phyloP scores from a whole-genome alignment of 2,113 vertebrate species.

The Alligator mississippiensis region DNA sequence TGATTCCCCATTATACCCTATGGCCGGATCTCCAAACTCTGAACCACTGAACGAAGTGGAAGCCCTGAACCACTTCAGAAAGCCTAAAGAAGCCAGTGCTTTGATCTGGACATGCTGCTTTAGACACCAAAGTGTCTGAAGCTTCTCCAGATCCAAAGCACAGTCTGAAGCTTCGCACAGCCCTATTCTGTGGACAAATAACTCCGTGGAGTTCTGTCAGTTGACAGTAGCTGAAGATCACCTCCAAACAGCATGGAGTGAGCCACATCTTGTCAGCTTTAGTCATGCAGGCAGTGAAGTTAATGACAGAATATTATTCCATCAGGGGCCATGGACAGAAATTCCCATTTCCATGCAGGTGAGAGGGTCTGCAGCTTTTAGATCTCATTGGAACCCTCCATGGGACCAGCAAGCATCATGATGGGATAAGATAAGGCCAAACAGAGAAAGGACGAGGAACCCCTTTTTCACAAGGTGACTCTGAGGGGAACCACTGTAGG shows the following conservation, averaged over 20 bases:
- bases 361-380: accelerated
- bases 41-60: no score
- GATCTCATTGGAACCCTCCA: not conserved
- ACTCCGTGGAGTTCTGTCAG: accelerated
- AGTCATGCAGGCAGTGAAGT: accelerated
- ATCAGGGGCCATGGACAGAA: accelerated
- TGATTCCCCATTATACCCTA: no score
- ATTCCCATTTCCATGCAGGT: not conserved
- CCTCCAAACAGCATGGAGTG: accelerated
- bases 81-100: no score
- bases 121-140: no score
- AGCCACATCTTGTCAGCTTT: not conserved
- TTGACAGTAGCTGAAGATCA: not conserved
- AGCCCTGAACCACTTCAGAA: no score
- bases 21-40: no score
- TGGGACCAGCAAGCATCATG: accelerated
- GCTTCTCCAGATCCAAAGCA: not conserved
- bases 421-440: not conserved
- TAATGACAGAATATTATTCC: not conserved
- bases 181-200: not conserved
- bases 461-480: not conserved
- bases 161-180: not conserved
- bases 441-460: not conserved
- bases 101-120: no score
- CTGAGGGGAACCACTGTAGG: not conserved